Conservation (phyloP, 1,140 invertebrate species). For the Cataglyphis hispanica region DNA sequence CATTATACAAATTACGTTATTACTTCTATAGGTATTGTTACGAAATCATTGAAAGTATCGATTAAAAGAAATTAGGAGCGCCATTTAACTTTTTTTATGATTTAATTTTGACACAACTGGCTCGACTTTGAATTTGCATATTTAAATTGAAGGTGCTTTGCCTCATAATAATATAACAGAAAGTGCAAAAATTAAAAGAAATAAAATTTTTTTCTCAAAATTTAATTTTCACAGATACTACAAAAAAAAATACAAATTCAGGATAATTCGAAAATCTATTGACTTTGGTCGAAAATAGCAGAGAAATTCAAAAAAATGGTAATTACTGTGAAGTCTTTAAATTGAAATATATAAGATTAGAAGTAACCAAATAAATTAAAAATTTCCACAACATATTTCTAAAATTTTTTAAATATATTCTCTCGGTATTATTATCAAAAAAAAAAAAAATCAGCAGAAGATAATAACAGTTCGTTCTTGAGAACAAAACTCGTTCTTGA, state of each 20-base stretch:
- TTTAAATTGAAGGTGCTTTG: neutral
- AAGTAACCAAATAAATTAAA: neutral
- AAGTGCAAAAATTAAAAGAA: neutral
- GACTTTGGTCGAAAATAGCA: neutral
- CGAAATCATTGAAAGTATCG: neutral
- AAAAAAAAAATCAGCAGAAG: neutral
- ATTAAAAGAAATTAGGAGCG: too few relatives aligned
- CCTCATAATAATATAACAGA: neutral
- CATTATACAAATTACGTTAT: constrained; percentile 12
- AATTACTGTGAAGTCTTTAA: neutral
- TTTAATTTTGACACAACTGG: neutral
- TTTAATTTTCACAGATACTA: neutral
- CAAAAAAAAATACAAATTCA: neutral
- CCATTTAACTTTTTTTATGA: neutral
- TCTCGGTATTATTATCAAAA: constrained; percentile 13
- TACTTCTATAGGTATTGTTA: neutral
- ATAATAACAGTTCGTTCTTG: neutral
- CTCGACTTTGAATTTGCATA: neutral
- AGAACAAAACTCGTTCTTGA: constrained; percentile 3
- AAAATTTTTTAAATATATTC: constrained; percentile 16
- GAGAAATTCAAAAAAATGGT: neutral
- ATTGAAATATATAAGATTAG: neutral
- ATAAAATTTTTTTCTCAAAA: neutral
- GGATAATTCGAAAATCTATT: neutral
- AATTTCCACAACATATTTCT: constrained; percentile 15